Conservation (phyloP, 53 echinoderm and acorn worm genomes). For the Echinarachnius parma region DNA sequence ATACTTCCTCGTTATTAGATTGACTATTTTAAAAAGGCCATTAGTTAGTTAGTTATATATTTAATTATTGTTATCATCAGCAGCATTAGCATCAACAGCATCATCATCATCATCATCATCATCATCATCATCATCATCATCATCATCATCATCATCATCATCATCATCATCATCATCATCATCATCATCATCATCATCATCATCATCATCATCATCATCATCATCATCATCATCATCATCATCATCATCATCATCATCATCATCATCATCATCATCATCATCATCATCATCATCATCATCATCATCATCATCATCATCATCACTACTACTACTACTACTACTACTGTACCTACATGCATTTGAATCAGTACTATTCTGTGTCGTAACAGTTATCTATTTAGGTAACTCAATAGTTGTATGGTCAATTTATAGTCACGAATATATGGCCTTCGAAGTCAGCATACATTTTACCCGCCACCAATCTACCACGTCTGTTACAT, state of each 20-base stretch:
- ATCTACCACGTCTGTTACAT: no score
- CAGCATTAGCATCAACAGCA: no score
- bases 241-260: conserved; percentile 5
- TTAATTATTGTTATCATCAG: background rate
- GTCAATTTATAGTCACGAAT: no score
- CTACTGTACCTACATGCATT: background rate
- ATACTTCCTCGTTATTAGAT: no score
- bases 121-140: conserved; percentile 1
- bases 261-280: conserved; percentile 6
- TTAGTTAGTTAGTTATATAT: background rate
- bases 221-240: conserved; percentile 6
- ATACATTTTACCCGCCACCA: no score
- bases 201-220: conserved; percentile 6
- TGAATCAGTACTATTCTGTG: no score
- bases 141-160: conserved; percentile 6
- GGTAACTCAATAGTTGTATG: no score
- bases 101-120: background rate
- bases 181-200: conserved; percentile 5
- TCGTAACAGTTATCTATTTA: no score
- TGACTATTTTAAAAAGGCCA: no score
- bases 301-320: conserved; percentile 5
- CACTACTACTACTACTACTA: background rate
- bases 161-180: conserved; percentile 6
- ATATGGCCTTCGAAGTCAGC: no score
- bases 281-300: conserved; percentile 6